Evolutionary conservation across 2,888 invertebrate genomes (phyloP).

Genomic region (Diarsia mendica): DNA sequence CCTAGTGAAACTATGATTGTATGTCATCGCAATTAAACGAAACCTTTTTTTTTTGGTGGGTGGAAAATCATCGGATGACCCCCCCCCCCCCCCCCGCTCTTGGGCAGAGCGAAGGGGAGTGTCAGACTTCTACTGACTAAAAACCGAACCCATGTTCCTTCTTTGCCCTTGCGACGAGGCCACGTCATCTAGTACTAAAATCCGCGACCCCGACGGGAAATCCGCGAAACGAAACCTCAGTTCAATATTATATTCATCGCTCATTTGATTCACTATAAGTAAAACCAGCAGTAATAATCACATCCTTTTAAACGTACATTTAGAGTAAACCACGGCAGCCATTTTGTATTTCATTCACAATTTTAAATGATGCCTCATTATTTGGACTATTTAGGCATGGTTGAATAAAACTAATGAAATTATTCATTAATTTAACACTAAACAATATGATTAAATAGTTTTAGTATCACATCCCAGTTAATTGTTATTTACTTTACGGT

Average conservation of each 20-base stretch:
- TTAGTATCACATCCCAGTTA: neutral
- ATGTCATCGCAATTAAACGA: neutral
- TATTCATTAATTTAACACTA: no score
- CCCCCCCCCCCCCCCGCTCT: no score
- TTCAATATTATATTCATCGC: slow-evolving; percentile 12
- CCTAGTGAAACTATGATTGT: neutral
- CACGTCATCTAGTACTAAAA: no score
- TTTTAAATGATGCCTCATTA: slow-evolving; percentile 12
- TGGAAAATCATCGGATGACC: no score
- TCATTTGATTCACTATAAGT: slow-evolving; percentile 8
- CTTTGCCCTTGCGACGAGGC: no score
- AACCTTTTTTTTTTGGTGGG: no score
- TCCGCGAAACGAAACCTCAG: slow-evolving; percentile 1
- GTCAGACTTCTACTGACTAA: no score
- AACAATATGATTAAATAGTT: neutral
- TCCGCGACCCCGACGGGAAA: no score
- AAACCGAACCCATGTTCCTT: no score
- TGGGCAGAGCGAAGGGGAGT: no score
- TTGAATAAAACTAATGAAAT: neutral
- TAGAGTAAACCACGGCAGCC: neutral
- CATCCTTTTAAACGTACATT: slow-evolving; percentile 5
- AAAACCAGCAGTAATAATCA: slow-evolving; percentile 22
- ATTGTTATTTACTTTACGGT: neutral
- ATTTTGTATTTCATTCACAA: slow-evolving; percentile 23
- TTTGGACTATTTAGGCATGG: neutral